A percentile compares a stretch with the other conserved stretches of the same genome.
These are phyloP conservation scores for Caenorhabditis uteleia DNA, from an alignment of 2,888 invertebrate species.

Conservation along the genomic window DNA sequence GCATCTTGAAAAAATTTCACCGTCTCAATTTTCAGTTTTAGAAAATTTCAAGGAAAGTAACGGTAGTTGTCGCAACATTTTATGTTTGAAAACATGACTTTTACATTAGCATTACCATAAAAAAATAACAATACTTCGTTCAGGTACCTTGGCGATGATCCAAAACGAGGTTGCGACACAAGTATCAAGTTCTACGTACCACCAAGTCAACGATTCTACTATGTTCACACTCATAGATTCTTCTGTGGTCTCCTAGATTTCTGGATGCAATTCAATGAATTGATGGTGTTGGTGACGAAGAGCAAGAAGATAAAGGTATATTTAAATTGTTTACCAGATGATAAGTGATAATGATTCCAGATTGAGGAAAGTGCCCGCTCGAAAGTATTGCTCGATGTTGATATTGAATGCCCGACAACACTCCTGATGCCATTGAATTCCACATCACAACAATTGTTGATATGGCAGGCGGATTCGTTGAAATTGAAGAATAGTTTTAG, in stretches of 20 bases:
- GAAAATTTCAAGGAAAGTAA: not conserved
- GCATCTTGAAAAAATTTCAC: conserved; percentile 33
- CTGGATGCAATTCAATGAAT: conserved; percentile 80
- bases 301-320: conserved; percentile 29
- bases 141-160: conserved; percentile 72
- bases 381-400: conserved; percentile 30
- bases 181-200: conserved; percentile 81
- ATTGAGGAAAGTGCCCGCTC: conserved; percentile 15
- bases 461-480: conserved; percentile 38
- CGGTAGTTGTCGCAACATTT: too few species aligned
- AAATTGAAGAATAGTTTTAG: conserved; percentile 50
- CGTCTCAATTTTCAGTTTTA: conserved; percentile 32
- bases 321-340: not conserved
- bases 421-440: conserved; percentile 61
- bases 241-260: conserved; percentile 87
- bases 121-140: too few species aligned
- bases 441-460: conserved; percentile 43
- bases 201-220: conserved; percentile 73
- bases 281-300: conserved; percentile 79
- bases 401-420: conserved; percentile 42
- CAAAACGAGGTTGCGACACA: conserved; percentile 76
- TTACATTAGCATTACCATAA: too few species aligned
- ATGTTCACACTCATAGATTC: conserved; percentile 78
- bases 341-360: not conserved
- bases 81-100: too few species aligned